A percentile compares a stretch with the other conserved stretches of the same genome.
Conservation (phyloP, 2,888 invertebrate genomes). For the Drosophila meridionalis region DNA sequence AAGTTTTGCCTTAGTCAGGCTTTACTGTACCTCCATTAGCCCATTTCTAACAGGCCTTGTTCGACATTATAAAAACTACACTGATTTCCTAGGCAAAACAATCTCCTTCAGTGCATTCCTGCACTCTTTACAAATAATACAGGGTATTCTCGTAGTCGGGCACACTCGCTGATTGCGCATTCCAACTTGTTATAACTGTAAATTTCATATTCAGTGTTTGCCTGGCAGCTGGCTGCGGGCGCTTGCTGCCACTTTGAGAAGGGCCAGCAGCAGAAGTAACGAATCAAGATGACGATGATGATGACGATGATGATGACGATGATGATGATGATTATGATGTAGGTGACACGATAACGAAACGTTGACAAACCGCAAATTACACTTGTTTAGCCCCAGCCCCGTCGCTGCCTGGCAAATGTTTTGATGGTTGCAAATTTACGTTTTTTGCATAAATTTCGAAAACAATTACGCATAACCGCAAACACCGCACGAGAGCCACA, state of each 20-base stretch:
- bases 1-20: too few species aligned
- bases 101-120: not conserved
- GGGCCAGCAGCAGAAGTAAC: conserved; percentile 2
- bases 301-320: conserved; percentile 6
- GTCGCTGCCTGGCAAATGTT: conserved; percentile 16
- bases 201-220: conserved; percentile 62
- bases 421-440: conserved; percentile 33
- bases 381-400: conserved; percentile 26
- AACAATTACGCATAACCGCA: conserved; percentile 60
- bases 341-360: conserved; percentile 40
- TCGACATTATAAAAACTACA: too few species aligned
- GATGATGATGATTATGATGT: conserved; percentile 8
- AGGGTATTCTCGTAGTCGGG: conserved; percentile 10
- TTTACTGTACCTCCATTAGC: too few species aligned
- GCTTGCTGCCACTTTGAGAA: conserved; percentile 17
- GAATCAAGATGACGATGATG: conserved; percentile 11
- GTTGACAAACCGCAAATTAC: conserved; percentile 48
- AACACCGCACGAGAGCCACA: conserved; percentile 14
- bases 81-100: not conserved
- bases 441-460: conserved; percentile 55
- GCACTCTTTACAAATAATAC: not conserved
- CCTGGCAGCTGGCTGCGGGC: conserved; percentile 32
- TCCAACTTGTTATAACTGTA: conserved; percentile 50
- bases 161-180: not conserved
- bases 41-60: too few species aligned